These are phyloP conservation scores for Luffia ferchaultella DNA, from an alignment of 2,888 invertebrate species.

Conservation along the genomic window DNA sequence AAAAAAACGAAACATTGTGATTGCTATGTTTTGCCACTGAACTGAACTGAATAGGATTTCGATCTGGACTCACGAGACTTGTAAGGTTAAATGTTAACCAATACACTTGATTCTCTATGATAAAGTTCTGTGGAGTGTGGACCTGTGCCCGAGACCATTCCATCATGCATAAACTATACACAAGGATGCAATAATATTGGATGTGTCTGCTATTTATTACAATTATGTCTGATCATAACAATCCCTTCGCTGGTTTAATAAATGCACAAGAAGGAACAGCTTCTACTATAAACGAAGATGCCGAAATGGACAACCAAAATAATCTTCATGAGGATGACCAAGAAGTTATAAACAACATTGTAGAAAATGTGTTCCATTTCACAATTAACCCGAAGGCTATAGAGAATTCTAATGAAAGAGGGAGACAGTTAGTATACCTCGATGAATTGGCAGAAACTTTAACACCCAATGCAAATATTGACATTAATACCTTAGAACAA, in stretches of 20 bases:
- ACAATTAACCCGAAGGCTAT: slow-evolving; percentile 66
- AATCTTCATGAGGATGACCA: slow-evolving; percentile 9
- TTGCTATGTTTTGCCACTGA: too few species aligned
- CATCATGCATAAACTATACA: neutral
- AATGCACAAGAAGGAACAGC: slow-evolving; percentile 17
- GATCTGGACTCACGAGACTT: too few species aligned
- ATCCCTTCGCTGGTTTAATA: slow-evolving; percentile 50
- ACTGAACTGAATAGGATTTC: too few species aligned
- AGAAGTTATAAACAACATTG: slow-evolving; percentile 56
- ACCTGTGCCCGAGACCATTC: too few species aligned
- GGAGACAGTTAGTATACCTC: slow-evolving; percentile 68
- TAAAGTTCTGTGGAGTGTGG: too few species aligned
- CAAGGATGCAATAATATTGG: neutral
- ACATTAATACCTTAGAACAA: slow-evolving; percentile 75
- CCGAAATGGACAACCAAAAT: slow-evolving; percentile 26
- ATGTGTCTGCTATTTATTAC: neutral
- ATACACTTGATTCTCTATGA: too few species aligned
- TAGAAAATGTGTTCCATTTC: slow-evolving; percentile 78
- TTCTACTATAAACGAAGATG: slow-evolving; percentile 27
- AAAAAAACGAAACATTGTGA: too few species aligned
- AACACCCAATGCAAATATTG: slow-evolving; percentile 54
- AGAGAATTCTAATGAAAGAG: slow-evolving; percentile 15
- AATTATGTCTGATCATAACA: slow-evolving; percentile 48
- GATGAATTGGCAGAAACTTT: slow-evolving; percentile 68
- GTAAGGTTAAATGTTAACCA: too few species aligned